phyloP scores from a whole-genome alignment of 2,888 invertebrate species.

The Philereme transversata region DNA sequence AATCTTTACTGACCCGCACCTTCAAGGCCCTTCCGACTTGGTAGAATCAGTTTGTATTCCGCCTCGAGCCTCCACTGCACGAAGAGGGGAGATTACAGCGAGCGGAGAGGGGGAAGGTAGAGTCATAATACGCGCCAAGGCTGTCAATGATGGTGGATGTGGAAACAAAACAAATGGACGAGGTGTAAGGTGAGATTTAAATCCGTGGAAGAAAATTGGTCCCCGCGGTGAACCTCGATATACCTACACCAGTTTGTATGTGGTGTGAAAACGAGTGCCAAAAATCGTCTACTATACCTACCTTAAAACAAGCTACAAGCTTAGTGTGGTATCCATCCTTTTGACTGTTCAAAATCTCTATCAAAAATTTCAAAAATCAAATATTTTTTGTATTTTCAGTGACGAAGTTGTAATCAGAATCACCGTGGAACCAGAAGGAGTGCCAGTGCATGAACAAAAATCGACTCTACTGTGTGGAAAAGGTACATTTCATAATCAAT shows the following conservation, averaged over 20 bases:
- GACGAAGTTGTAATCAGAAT: slow-evolving; percentile 87
- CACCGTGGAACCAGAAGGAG: slow-evolving; percentile 88
- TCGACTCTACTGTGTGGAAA: slow-evolving; percentile 87
- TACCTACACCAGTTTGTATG: neutral
- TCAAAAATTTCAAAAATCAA: slow-evolving; percentile 2
- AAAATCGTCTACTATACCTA: too few species aligned
- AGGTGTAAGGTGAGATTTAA: slow-evolving; percentile 38
- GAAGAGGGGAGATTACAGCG: slow-evolving; percentile 51
- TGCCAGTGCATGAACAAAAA: slow-evolving; percentile 85
- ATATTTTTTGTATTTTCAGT: slow-evolving; percentile 44
- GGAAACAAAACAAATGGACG: slow-evolving; percentile 43
- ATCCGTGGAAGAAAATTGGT: neutral
- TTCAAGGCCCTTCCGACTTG: slow-evolving; percentile 54
- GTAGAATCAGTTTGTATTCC: slow-evolving; percentile 54
- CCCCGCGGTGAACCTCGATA: slow-evolving; percentile 5
- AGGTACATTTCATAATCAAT: slow-evolving; percentile 59
- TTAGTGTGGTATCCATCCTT: too few species aligned
- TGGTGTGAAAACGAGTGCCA: neutral
- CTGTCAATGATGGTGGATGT: slow-evolving; percentile 47
- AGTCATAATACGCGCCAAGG: slow-evolving; percentile 46
- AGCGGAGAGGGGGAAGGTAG: slow-evolving; percentile 42
- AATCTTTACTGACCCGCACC: slow-evolving; percentile 83
- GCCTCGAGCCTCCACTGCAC: slow-evolving; percentile 54
- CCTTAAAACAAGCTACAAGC: too few species aligned
- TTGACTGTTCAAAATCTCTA: neutral